phyloP scores from a whole-genome alignment of 2,888 invertebrate genomes.

The Ceramica pisi region DNA sequence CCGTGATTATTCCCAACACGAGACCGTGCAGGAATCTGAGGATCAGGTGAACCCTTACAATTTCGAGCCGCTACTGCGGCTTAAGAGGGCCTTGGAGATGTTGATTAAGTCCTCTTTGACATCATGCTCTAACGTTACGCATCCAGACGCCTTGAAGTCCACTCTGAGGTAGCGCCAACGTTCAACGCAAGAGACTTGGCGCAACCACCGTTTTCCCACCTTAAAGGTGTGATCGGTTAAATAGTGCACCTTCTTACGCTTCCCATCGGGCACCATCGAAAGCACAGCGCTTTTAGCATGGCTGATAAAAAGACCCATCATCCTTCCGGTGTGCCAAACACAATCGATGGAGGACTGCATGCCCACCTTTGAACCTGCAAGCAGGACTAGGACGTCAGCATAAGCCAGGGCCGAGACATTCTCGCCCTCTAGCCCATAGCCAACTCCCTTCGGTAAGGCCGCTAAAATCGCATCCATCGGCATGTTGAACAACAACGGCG shows the following conservation, averaged over 20 bases:
- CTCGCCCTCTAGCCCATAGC: conserved; percentile 51
- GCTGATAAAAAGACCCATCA: conserved; percentile 36
- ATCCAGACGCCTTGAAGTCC: neutral
- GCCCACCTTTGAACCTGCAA: conserved; percentile 69
- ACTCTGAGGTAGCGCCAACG: neutral
- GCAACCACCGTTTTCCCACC: conserved; percentile 55
- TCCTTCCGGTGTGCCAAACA: conserved; percentile 15
- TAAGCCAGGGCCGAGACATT: conserved; percentile 72
- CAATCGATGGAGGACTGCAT: conserved; percentile 69
- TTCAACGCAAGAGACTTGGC: conserved; percentile 11
- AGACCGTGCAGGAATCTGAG: conserved; percentile 58
- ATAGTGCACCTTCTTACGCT: conserved; percentile 65
- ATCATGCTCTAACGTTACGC: conserved; percentile 3
- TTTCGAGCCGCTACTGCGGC: neutral
- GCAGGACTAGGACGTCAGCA: conserved; percentile 77
- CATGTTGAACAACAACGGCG: conserved; percentile 74
- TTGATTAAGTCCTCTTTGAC: neutral
- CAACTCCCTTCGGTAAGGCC: conserved; percentile 53
- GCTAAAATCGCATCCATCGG: conserved; percentile 62
- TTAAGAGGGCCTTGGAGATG: conserved; percentile 8
- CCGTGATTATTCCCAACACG: conserved; percentile 20
- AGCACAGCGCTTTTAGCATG: conserved; percentile 67
- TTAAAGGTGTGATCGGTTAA: conserved; percentile 49
- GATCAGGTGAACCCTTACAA: conserved; percentile 73
- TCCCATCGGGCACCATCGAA: conserved; percentile 57